phyloP scores from a whole-genome alignment of 2,113 vertebrate species.

The Caranx ignobilis region DNA sequence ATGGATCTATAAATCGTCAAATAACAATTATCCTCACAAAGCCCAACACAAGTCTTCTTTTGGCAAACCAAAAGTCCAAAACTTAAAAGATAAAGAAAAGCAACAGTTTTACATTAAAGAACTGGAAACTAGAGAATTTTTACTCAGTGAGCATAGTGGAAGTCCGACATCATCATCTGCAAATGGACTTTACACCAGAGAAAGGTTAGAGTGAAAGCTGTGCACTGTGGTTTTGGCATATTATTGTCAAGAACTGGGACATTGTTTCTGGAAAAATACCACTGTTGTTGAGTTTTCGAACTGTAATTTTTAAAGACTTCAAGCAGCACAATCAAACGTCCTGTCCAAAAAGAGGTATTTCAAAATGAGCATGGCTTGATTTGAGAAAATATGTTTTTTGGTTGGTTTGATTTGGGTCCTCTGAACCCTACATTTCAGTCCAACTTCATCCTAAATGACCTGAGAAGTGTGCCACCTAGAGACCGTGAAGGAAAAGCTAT shows the following conservation, averaged over 20 bases:
- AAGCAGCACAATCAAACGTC: slow-evolving; percentile 10
- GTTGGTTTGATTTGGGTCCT: slow-evolving; percentile 1
- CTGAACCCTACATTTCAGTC: neutral
- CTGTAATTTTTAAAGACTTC: slow-evolving; percentile 26
- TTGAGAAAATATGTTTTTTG: slow-evolving; percentile 14
- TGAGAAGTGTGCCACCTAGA: neutral
- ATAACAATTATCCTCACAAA: neutral
- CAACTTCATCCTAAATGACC: neutral
- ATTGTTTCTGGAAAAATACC: neutral
- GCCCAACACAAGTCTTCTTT: neutral
- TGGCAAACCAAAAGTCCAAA: neutral
- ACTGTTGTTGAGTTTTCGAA: slow-evolving; percentile 2
- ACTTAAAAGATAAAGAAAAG: neutral
- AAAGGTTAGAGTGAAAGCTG: neutral
- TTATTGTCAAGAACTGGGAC: neutral
- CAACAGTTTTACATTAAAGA: neutral
- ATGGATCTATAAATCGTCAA: neutral
- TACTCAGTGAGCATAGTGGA: neutral
- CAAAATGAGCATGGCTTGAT: neutral
- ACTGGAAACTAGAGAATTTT: neutral
- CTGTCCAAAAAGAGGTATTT: neutral
- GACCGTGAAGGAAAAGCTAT: neutral
- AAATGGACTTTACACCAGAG: neutral
- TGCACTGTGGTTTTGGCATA: neutral
- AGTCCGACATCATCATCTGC: neutral